Base-by-base conservation (phyloP, 2,888 invertebrate species). In the Teinopalpus imperialis region DNA sequence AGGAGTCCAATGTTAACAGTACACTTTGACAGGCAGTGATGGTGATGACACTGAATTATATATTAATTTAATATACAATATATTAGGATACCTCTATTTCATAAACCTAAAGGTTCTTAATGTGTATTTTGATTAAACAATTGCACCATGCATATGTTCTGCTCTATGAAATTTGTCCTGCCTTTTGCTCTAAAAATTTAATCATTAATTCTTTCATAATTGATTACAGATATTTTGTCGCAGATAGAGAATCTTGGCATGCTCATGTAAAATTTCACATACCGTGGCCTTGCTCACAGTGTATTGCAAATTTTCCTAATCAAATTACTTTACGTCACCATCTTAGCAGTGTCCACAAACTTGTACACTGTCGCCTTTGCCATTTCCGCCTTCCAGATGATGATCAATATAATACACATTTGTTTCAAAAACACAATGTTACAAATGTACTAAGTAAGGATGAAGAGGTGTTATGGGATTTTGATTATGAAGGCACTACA, bases 211-310 rank as follows among this genome's bases (percentile, higher is more conserved):
- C 10, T 35, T 1, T 20, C n/a, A n/a, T n/a, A n/a, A n/a, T n/a
- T 13, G 20, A 44, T 78, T 82, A 24, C 62, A 89, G 89, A 57
- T 89, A 89, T 53, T 82, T 89, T 65, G 79, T 89, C 8, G 63
- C 75, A 23, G 79, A 83, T 24, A 69, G 82, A 61, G 74, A 80
- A 47, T 50, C 74, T 1, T 89, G 88, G 88, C 52, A 48, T 16
- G 59, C 57, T 1, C 89, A 89, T 52, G 40, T 67, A n/a, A 68
- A 73, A 35, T 87, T 80, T 49, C 89, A 89, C 43, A 64, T 65
- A 7, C 89, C 89, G 0, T 81, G 88, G 86, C 75, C 80, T 0
- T 89, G 89, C 51, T 88, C 89, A 0, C 89, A 89, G 51, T 89
- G 89, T 53, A 56, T 69, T 3, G 67, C 76, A 31, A 76, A 68